Base-by-base conservation (phyloP, 2,113 vertebrate genomes). In the Oreochromis tanganicae region DNA sequence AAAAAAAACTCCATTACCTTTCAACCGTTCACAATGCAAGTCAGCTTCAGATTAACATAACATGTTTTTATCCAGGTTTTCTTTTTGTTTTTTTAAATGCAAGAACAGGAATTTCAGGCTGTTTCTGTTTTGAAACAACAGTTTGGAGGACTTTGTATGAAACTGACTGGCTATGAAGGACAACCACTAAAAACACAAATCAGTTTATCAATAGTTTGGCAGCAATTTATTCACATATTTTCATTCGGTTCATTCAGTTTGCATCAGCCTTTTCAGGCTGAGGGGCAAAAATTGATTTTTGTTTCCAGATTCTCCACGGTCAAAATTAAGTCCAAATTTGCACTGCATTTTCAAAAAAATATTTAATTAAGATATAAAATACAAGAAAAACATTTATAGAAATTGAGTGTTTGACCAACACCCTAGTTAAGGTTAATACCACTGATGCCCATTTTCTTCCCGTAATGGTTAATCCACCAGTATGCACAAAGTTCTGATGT, bases 1-100 rank as follows among this genome's bases (percentile, higher is more conserved):
- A 59, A 55, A 79, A 82, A 80, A 82, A 55, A 88, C 1, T 5
- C 29, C 14, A 81, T 90, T 91, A 88, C 84, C 83, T 90, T 88
- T 92, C 57, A 87, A 75, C 12, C 5, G 14, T 54, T 71, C 80
- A 80, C 87, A 83, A 41, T 46, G 56, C 32, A 87, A 81, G 41
- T 43, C 78, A 19, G 59, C 57, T 41, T 14, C 41, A 89, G 16
- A 57, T 29, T 19, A 82, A 73, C 50, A 27, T 55, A 83, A 24
- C 21, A 4, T 87, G 48, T 71, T 71, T 63, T 83, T 57, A 71
- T 71, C 14, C 56, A 75, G 38, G 68, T 6, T 78, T 80, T 61
- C 59, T 63, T 79, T 57, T 19, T 34, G 29, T 66, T 10, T 88
- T 56, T 57, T 50, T 3, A 29, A 75, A 73, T 24, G 24, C n/a